Evolutionary conservation across 2,888 invertebrate genomes (phyloP), one percentile per base, ranked within the genome.

Genomic region (Margaritifera margaritifera): DNA sequence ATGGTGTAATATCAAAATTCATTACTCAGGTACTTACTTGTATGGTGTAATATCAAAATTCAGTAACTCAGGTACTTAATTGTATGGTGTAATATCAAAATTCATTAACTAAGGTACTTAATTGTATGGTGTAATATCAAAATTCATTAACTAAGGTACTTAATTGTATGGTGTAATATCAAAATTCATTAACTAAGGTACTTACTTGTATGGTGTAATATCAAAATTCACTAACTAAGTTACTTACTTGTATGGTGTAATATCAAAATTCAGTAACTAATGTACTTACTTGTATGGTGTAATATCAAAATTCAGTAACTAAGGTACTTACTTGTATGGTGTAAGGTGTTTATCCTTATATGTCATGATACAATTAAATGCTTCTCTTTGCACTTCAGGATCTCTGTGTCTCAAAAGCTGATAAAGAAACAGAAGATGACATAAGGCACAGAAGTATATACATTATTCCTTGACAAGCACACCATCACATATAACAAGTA

Each of bases 301-400:
- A 11, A 15, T 42, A 42, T 2, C 42, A 42, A 42, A 42, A 11
- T 42, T 42, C 15, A n/a, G 42, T 42, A 42, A 42, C 15, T 42
- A 42, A 42, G 18, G n/a, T 61, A 74, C 86, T 83, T 79, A 91
- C 91, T 86, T 95, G 87, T 98, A 97, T 0, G 95, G 94, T 0
- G 91, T 87, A 11, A 98, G 87, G 84, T 93, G 94, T 86, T 95
- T 95, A 77, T 93, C 93, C 87, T 95, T 96, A 89, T 97, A 98
- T 0, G 95, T 93, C 81, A 96, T 91, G 2, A 99, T 90, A 87
- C 97, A 98, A 85, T 95, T 94, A 56, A 99, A 90, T 0, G 97
- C 95, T 64, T 93, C 92, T 88, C 94, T 95, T 89, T 98, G 98
- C 8, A 98, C 91, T 0, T 93, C 93, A 0, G 93, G 90, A 89